Conservation (phyloP, 1,140 invertebrate species). For the Mycetomoellerius zeteki region DNA sequence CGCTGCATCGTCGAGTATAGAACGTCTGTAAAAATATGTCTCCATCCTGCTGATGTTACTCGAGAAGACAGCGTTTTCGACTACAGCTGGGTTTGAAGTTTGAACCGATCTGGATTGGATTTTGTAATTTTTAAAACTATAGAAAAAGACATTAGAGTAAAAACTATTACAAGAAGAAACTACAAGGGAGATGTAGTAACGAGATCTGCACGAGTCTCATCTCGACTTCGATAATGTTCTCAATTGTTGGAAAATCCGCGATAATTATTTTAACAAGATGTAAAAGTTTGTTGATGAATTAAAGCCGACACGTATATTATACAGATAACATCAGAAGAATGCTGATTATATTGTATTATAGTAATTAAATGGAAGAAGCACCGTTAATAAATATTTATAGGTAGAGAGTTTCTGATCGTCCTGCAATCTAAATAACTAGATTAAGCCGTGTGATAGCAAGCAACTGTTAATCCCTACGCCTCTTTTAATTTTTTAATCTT, state of each 20-base stretch:
- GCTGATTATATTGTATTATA: constrained; percentile 1
- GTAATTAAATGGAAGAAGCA: constrained; percentile 1
- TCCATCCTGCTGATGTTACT: not conserved
- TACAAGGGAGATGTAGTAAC: constrained; percentile 1
- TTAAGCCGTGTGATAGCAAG: not conserved
- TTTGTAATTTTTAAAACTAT: too few relatives aligned
- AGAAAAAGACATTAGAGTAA: too few relatives aligned
- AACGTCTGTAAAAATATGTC: constrained; percentile 6
- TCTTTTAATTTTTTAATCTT: not conserved
- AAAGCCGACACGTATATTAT: not conserved
- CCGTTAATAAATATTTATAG: not conserved
- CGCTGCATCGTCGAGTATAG: not conserved
- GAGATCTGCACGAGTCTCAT: constrained; percentile 15
- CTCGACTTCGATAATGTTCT: not conserved
- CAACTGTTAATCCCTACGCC: not conserved
- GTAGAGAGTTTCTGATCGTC: not conserved
- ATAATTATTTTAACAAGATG: not conserved
- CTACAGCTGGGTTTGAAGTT: too few relatives aligned
- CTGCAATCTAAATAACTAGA: not conserved
- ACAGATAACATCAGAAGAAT: not conserved
- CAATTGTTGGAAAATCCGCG: not conserved
- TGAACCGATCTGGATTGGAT: too few relatives aligned
- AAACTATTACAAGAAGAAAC: constrained; percentile 23
- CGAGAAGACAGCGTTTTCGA: not conserved
- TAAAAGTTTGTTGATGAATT: not conserved